Evolutionary conservation across 2,113 vertebrate species (phyloP).

Genomic region (Gadus macrocephalus): DNA sequence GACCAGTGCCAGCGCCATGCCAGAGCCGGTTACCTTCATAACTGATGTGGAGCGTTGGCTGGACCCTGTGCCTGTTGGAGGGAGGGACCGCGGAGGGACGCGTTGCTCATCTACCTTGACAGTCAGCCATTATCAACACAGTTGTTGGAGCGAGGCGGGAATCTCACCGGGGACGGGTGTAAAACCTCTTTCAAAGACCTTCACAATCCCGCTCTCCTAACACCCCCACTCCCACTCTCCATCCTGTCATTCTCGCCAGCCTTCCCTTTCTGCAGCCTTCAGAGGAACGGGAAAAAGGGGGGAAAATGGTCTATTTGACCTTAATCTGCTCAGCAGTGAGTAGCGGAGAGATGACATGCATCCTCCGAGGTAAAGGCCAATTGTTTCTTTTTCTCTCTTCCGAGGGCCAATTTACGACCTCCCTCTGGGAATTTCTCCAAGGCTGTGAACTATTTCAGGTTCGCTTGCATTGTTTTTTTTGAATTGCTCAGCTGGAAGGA

Average conservation of each 20-base stretch:
- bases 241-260: slow-evolving; percentile 58
- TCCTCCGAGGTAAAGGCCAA: slow-evolving; percentile 75
- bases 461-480: slow-evolving; percentile 46
- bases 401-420: slow-evolving; percentile 68
- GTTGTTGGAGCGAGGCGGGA: slow-evolving; percentile 48
- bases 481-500: slow-evolving; percentile 41
- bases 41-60: slow-evolving; percentile 39
- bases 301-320: slow-evolving; percentile 68
- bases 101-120: slow-evolving; percentile 61
- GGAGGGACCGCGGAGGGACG: slow-evolving; percentile 36
- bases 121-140: slow-evolving; percentile 67
- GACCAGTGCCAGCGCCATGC: slow-evolving; percentile 16
- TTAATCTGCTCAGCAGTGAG: slow-evolving; percentile 73
- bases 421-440: slow-evolving; percentile 40
- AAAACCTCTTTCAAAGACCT: slow-evolving; percentile 69
- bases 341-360: slow-evolving; percentile 72
- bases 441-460: slow-evolving; percentile 60
- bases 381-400: slow-evolving; percentile 62
- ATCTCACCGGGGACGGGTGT: slow-evolving; percentile 62
- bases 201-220: slow-evolving; percentile 58
- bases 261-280: slow-evolving; percentile 47
- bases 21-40: slow-evolving; percentile 33
- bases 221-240: slow-evolving; percentile 15
- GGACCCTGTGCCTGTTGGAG: slow-evolving; percentile 45
- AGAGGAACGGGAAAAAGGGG: slow-evolving; percentile 36